Base-by-base conservation (phyloP, 2,113 vertebrate genomes). In the Morone saxatilis region DNA sequence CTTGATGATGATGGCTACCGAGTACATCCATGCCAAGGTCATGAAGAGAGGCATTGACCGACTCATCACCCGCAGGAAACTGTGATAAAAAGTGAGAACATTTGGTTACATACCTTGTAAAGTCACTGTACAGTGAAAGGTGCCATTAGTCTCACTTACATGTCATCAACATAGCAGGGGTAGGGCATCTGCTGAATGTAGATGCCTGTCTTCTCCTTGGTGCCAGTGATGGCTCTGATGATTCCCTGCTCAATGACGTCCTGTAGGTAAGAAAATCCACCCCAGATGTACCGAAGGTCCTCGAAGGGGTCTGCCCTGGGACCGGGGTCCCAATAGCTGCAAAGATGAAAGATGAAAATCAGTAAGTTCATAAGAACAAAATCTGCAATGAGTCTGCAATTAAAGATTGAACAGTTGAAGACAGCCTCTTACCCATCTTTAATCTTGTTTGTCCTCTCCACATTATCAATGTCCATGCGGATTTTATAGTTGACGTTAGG, bases 181-280 rank as follows among this genome's bases (percentile, higher is more conserved):
- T 99, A 99, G 1, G 98, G 98, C 98, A 99, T 99, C 95, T 99
- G 98, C 86, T 99, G 98, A 73, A 99, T 93, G 63, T 99, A 99
- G 86, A 99, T 94, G 0, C 98, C 98, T 0, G 96, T 99, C 85
- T 93, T 98, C 93, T 97, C 96, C 88, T 97, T 96, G 0, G 88
- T 94, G 78, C 98, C 98, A 0, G 98, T 99, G 80, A 98, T 81
- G 4, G 97, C 96, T 66, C 97, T 94, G 87, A 99, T 98, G 91
- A 99, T 97, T 0, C 97, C 98, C 4, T 99, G 98, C 47, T 99
- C 98, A 0, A 99, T 92, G 40, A 99, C 96, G 5, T 99, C 98
- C 87, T 99, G 98, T 76, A 99, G 92, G 90, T 99, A 99, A 31
- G 97, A 93, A 78, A 99, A 99, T 68, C 98, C 98, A 0, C 98